These are phyloP conservation scores for Proisotoma minuta DNA, from an alignment of 2,888 invertebrate genomes.

Conservation along the genomic window DNA sequence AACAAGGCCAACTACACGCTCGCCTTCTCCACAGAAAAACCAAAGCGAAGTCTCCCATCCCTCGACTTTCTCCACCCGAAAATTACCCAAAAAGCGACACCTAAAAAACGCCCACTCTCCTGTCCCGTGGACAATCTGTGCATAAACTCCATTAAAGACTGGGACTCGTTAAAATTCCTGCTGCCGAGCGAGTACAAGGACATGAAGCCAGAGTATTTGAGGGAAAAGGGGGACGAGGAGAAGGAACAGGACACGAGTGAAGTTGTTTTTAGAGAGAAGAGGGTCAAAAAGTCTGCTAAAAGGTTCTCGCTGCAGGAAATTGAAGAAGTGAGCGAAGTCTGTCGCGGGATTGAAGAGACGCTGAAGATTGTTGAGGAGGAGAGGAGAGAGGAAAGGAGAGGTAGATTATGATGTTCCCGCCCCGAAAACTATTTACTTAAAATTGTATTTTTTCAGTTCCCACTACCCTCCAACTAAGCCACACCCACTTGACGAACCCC, in stretches of 20 bases:
- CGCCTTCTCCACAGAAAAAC: conserved; percentile 64
- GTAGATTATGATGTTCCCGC: not conserved
- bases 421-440: no score
- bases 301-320: conserved; percentile 44
- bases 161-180: conserved; percentile 85
- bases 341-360: conserved; percentile 42
- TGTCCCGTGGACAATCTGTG: conserved; percentile 59
- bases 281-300: conserved; percentile 37
- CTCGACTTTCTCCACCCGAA: conserved; percentile 68
- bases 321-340: conserved; percentile 31
- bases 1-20: conserved; percentile 86
- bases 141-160: conserved; percentile 80
- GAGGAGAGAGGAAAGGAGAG: not conserved
- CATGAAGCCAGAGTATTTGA: conserved; percentile 52
- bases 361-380: conserved; percentile 36
- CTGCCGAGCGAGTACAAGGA: conserved; percentile 78
- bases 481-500: not conserved
- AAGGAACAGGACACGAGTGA: conserved; percentile 29
- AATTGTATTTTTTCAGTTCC: not conserved
- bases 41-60: conserved; percentile 80
- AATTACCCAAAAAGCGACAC: not conserved
- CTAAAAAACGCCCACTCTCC: not conserved
- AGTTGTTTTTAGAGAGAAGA: conserved; percentile 12
- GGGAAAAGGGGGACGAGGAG: conserved; percentile 29
- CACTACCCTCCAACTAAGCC: not conserved